Conservation (phyloP, 2,113 vertebrate species). For the Nettapus auritus region DNA sequence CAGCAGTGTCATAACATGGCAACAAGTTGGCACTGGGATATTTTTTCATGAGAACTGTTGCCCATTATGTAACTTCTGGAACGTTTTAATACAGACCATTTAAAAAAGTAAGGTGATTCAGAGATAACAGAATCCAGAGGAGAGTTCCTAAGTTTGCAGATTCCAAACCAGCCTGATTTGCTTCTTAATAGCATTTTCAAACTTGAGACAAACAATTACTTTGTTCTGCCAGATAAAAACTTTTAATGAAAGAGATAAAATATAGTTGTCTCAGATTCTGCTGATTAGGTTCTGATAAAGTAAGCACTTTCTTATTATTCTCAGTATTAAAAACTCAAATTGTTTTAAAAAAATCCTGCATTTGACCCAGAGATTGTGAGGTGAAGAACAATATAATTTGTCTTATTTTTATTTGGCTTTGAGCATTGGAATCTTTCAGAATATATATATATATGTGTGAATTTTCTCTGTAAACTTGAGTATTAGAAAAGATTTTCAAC, state of each 20-base stretch:
- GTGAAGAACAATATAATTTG: background rate
- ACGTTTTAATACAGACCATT: background rate
- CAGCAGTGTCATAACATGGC: background rate
- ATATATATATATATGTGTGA: background rate
- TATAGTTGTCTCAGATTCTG: background rate
- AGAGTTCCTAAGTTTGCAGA: constrained; percentile 19
- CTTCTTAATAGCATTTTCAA: constrained; percentile 38
- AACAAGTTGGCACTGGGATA: background rate
- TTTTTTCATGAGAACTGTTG: constrained; percentile 11
- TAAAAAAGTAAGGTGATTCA: background rate
- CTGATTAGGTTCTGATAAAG: background rate
- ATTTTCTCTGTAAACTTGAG: background rate
- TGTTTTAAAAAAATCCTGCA: background rate
- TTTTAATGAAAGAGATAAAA: background rate
- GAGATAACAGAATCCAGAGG: constrained; percentile 19
- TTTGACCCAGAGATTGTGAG: background rate
- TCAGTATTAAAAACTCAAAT: background rate
- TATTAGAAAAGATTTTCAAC: background rate
- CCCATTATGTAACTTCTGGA: background rate
- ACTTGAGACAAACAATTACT: constrained; percentile 3
- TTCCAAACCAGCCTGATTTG: constrained; percentile 33
- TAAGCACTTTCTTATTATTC: background rate
- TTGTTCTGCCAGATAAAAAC: constrained; percentile 27
- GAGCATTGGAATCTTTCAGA: background rate
- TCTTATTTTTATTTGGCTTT: background rate